A percentile compares a stretch with the other conserved stretches of the same genome.
phyloP scores from a whole-genome alignment of 2,113 vertebrate genomes.

The Mugil cephalus region DNA sequence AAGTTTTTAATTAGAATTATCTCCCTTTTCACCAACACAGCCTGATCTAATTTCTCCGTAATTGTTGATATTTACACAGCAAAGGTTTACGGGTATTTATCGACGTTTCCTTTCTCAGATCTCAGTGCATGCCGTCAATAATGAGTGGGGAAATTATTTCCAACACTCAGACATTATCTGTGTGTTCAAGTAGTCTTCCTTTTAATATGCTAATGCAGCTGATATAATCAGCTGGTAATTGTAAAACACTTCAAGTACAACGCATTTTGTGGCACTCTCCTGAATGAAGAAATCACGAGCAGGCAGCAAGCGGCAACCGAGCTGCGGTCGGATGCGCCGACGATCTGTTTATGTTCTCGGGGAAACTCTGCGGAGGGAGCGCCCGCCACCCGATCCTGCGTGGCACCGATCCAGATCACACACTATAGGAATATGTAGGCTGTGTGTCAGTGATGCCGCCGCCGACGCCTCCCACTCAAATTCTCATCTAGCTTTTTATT shows the following conservation, averaged over 20 bases:
- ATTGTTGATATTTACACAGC: slow-evolving; percentile 80
- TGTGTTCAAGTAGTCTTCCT: slow-evolving; percentile 78
- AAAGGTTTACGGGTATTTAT: slow-evolving; percentile 76
- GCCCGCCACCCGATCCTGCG: slow-evolving; percentile 5
- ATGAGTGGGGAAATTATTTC: slow-evolving; percentile 79
- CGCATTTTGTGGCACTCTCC: slow-evolving; percentile 64
- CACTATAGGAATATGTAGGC: slow-evolving; percentile 49
- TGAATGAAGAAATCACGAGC: slow-evolving; percentile 75
- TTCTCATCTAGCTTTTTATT: slow-evolving; percentile 29
- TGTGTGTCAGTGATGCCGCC: slow-evolving; percentile 9
- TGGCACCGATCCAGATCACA: slow-evolving; percentile 38
- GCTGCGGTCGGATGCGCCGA: slow-evolving; percentile 28
- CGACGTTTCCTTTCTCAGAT: slow-evolving; percentile 58
- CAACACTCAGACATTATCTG: slow-evolving; percentile 80
- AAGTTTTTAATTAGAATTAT: slow-evolving; percentile 79
- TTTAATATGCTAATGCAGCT: slow-evolving; percentile 82
- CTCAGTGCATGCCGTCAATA: slow-evolving; percentile 68
- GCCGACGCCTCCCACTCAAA: background rate
- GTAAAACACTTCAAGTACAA: slow-evolving; percentile 79
- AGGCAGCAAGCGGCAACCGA: slow-evolving; percentile 25
- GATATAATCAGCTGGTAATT: slow-evolving; percentile 82
- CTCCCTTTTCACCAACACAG: slow-evolving; percentile 60
- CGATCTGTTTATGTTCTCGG: slow-evolving; percentile 35
- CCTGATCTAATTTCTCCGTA: slow-evolving; percentile 69
- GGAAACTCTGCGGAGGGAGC: slow-evolving; percentile 24